These are phyloP conservation scores for Spinibarbus caldwelli DNA, from an alignment of 2,797 vertebrate species.

Conservation along the genomic window DNA sequence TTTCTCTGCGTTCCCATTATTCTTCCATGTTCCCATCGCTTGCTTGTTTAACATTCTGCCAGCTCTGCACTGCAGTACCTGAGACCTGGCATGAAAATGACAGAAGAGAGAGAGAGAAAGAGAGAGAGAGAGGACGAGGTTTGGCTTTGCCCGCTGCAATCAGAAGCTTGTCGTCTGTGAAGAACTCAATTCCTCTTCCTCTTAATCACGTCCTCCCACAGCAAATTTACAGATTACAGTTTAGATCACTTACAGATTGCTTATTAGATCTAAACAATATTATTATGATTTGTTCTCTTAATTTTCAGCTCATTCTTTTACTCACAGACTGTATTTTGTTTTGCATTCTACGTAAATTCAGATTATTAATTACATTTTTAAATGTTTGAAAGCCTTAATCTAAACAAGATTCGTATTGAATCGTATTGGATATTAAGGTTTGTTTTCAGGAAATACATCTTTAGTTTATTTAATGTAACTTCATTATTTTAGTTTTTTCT, in stretches of 20 bases:
- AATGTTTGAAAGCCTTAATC: background rate
- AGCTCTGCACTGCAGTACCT: slow-evolving; percentile 61
- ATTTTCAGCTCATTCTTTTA: background rate
- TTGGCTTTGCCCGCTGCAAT: background rate
- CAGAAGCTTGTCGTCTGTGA: slow-evolving; percentile 1
- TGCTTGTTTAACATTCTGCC: slow-evolving; percentile 61
- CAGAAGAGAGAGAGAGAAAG: slow-evolving; percentile 12
- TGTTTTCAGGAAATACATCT: background rate
- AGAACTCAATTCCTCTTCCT: background rate
- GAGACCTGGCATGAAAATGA: slow-evolving; percentile 28
- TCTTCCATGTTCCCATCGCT: slow-evolving; percentile 11
- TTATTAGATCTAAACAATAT: background rate
- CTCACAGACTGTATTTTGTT: background rate
- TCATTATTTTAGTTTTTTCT: too few relatives aligned
- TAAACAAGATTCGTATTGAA: background rate
- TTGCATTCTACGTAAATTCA: background rate
- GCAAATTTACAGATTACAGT: background rate
- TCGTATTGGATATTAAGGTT: background rate
- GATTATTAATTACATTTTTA: too few relatives aligned
- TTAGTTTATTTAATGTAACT: background rate
- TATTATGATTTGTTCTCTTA: background rate
- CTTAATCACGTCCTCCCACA: slow-evolving; percentile 11
- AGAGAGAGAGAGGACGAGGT: background rate
- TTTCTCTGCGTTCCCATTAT: background rate
- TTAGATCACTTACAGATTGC: background rate